These are phyloP conservation scores for Zele albiditarsus DNA, from an alignment of 2,888 invertebrate species.

Conservation along the genomic window DNA sequence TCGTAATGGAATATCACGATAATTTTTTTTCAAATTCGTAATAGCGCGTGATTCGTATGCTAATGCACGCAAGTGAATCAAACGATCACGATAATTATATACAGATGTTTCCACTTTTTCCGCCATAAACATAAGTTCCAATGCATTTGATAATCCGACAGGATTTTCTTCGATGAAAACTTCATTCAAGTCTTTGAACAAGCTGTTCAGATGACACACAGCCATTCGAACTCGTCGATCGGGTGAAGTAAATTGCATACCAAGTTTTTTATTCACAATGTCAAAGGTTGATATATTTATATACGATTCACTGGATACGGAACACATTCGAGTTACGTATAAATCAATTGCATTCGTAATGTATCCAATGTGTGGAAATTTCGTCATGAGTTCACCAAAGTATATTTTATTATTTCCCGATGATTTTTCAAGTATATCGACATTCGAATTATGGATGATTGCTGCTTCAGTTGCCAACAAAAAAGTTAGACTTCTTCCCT, in stretches of 20 bases:
- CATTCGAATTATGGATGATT: slow-evolving; percentile 75
- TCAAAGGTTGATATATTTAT: slow-evolving; percentile 60
- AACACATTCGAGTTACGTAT: slow-evolving; percentile 56
- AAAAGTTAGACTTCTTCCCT: slow-evolving; percentile 69
- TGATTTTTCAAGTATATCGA: slow-evolving; percentile 73
- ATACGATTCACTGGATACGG: slow-evolving; percentile 50
- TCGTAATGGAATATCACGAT: slow-evolving; percentile 80
- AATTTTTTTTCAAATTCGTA: slow-evolving; percentile 75
- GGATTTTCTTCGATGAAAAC: slow-evolving; percentile 70
- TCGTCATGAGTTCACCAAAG: slow-evolving; percentile 54
- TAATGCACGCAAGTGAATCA: slow-evolving; percentile 84
- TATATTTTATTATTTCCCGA: slow-evolving; percentile 55
- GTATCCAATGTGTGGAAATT: slow-evolving; percentile 52
- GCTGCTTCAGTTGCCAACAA: slow-evolving; percentile 78
- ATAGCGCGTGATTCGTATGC: slow-evolving; percentile 73
- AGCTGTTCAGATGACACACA: slow-evolving; percentile 83
- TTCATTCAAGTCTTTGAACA: slow-evolving; percentile 77
- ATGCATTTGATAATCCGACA: slow-evolving; percentile 59
- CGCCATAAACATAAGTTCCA: slow-evolving; percentile 74
- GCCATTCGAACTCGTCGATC: slow-evolving; percentile 77
- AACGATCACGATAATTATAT: slow-evolving; percentile 85
- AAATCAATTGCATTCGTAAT: slow-evolving; percentile 63
- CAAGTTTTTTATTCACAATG: slow-evolving; percentile 53
- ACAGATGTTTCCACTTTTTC: slow-evolving; percentile 83
- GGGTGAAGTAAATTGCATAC: slow-evolving; percentile 60